Evolutionary conservation across 2,113 vertebrate species (phyloP).

Genomic region (Bos taurus): ARS-UCD2.0 NC_037347.1:36049501-36050000

Average conservation of each 20-base stretch:
- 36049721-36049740: background rate
- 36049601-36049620: background rate
- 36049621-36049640: background rate
- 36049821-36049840: background rate
- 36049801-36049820: background rate
- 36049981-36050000: background rate
- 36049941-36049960: background rate
- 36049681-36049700: background rate
- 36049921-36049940: background rate
- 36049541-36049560: background rate
- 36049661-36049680: background rate
- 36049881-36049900: background rate
- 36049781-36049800: background rate
- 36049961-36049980: background rate
- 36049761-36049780: background rate
- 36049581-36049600: background rate
- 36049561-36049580: background rate
- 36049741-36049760: background rate
- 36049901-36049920: background rate
- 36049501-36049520: background rate
- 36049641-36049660: background rate
- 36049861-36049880: background rate
- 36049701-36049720: background rate
- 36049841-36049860: background rate
- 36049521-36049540: background rate